phyloP scores from a whole-genome alignment of 2,888 invertebrate genomes.

The Punctoribates punctum region DNA sequence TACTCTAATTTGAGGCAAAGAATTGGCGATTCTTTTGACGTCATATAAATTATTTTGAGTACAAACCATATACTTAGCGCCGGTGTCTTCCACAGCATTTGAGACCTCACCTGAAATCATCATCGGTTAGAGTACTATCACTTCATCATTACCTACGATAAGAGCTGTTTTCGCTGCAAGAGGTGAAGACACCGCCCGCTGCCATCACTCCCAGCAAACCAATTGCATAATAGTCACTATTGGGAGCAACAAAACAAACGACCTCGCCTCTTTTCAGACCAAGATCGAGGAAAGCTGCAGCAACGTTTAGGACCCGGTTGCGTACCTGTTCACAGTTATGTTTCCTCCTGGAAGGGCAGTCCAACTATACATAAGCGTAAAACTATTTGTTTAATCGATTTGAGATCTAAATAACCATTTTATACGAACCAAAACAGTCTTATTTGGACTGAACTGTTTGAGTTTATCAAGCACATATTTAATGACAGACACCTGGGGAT shows the following conservation, averaged over 20 bases:
- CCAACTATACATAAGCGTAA: background rate
- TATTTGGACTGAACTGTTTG: background rate
- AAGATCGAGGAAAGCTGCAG: background rate
- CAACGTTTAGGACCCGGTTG: background rate
- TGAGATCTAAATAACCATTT: background rate
- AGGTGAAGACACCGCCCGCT: slow-evolving; percentile 29
- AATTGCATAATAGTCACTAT: slow-evolving; percentile 32
- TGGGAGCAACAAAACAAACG: slow-evolving; percentile 15
- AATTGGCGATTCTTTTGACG: background rate
- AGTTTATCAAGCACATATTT: slow-evolving; percentile 3
- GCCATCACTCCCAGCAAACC: slow-evolving; percentile 14
- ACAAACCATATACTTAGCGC: slow-evolving; percentile 24
- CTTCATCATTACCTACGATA: background rate
- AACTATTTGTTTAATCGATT: background rate
- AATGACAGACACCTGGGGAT: background rate
- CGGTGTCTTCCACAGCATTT: slow-evolving; percentile 5
- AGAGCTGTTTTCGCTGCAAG: slow-evolving; percentile 13
- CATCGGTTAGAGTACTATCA: background rate
- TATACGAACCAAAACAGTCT: slow-evolving; percentile 7
- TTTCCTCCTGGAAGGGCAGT: background rate
- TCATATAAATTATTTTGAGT: background rate
- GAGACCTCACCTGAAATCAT: background rate
- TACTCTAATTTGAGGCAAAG: slow-evolving; percentile 3
- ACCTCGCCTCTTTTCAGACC: slow-evolving; percentile 56
- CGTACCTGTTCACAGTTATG: background rate